Evolutionary conservation across 2,888 invertebrate genomes (phyloP).

Genomic region (Molorchus minor): DNA sequence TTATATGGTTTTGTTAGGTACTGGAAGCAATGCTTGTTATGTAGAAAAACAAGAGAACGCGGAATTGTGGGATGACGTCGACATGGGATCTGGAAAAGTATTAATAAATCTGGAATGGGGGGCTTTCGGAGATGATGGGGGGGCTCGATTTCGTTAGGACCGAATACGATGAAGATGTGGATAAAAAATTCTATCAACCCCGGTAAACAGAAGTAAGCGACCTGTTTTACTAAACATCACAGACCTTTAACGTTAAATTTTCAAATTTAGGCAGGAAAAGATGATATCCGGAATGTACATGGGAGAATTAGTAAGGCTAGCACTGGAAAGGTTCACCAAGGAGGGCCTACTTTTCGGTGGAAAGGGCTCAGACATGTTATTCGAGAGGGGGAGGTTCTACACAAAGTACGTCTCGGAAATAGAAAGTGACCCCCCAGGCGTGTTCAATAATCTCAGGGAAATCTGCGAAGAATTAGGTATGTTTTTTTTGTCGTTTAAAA

Average conservation of each 20-base stretch:
- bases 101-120: slow-evolving; percentile 98
- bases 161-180: slow-evolving; percentile 85
- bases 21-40: slow-evolving; percentile 96
- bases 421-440: slow-evolving; percentile 76
- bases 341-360: slow-evolving; percentile 86
- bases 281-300: slow-evolving; percentile 99
- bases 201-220: slow-evolving; percentile 75
- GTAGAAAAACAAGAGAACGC: slow-evolving; percentile 89
- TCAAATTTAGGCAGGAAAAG: slow-evolving; percentile 76
- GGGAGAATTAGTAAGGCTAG: slow-evolving; percentile 94
- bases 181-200: slow-evolving; percentile 86
- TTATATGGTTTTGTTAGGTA: slow-evolving; percentile 71
- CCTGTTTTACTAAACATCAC: not conserved
- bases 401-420: slow-evolving; percentile 41
- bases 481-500: not conserved
- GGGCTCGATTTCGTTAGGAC: slow-evolving; percentile 87
- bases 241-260: not conserved
- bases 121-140: slow-evolving; percentile 94
- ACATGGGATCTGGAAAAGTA: slow-evolving; percentile 73
- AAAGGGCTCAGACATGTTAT: slow-evolving; percentile 80
- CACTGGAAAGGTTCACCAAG: slow-evolving; percentile 83
- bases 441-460: slow-evolving; percentile 79
- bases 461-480: slow-evolving; percentile 80
- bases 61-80: slow-evolving; percentile 78
- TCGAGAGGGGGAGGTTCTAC: slow-evolving; percentile 71